Base-by-base conservation (phyloP, 2,888 invertebrate species). In the Leuctra nigra region DNA sequence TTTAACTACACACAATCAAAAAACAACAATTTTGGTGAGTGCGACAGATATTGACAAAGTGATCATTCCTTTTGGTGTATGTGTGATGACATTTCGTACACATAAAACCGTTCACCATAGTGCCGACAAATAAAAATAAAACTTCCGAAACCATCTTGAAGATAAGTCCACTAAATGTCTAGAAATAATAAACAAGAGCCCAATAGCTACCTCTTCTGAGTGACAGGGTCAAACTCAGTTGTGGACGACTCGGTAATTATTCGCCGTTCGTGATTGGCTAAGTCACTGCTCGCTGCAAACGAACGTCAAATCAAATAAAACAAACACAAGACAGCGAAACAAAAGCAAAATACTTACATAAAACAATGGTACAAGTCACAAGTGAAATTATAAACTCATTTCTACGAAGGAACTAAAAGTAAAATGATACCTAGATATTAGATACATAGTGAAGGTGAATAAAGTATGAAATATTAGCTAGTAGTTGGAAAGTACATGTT, bases 191-290 rank as follows among this genome's bases (percentile, higher is more conserved):
- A 46, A 29, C 11, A 24, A 2, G 16, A 35, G 2, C 14, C 44
- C 4, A 41, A 46, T 23, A 16, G 33, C 68, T 73, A 78, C 77
- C 75, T 78, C 69, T 74, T 75, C 64, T 77, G 74, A 62, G 76
- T 75, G 63, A 73, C 68, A 56, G 77, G 76, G 68, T 77, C 75
- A 63, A 75, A 69, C 64, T 77, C 76, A 63, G 73, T 73, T 61
- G 72, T 73, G 58, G 72, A 73, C 54, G 74, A 76, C 68, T 77
- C 76, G 66, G 74, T 72, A 67, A 72, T 76, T 7, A 59, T 46
- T 62, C 77, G 75, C 59, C 77, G 77, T 68, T 77, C 77, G 67
- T 76, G 77, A 69, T 76, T 76, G 70, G 78, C 79, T 69, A 79
- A 77, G 71, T 79, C 77, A 70, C 79, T 79, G 67, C 73, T 73